Conservation (phyloP, 2,888 invertebrate species). For the Eremobia ochroleuca region DNA sequence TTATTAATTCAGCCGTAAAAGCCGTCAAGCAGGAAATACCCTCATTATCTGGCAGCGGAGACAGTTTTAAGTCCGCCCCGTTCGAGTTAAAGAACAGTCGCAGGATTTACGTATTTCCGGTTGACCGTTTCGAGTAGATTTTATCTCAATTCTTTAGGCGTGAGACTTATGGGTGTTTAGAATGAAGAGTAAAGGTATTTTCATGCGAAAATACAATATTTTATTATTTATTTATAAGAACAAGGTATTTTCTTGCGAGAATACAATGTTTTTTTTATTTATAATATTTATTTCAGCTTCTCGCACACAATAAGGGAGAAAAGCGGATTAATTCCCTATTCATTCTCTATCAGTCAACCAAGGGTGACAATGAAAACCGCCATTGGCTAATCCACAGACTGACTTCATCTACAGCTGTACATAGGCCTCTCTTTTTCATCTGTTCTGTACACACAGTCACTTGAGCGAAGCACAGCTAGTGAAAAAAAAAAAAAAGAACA, state of each 20-base stretch:
- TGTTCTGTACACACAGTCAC: neutral
- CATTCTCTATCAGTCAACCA: no score
- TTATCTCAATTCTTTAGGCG: constrained; percentile 69
- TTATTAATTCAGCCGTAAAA: constrained; percentile 53
- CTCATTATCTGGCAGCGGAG: constrained; percentile 61
- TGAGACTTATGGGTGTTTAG: constrained; percentile 15
- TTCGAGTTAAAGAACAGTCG: constrained; percentile 70
- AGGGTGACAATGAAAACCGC: no score
- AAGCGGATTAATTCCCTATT: no score
- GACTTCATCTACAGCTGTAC: no score
- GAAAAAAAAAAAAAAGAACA: no score
- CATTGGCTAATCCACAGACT: no score
- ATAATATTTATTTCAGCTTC: no score
- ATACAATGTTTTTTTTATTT: no score
- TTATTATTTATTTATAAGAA: no score
- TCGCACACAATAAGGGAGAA: no score
- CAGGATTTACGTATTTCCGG: constrained; percentile 76
- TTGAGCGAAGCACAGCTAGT: neutral
- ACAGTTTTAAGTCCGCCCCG: constrained; percentile 64
- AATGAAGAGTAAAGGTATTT: neutral
- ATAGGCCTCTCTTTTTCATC: no score
- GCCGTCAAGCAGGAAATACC: constrained; percentile 56
- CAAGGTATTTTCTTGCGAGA: neutral
- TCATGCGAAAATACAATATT: neutral
- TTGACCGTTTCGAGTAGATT: constrained; percentile 70